Base-by-base conservation (phyloP, 2,797 vertebrate genomes). In the Macroramphosus scolopax region DNA sequence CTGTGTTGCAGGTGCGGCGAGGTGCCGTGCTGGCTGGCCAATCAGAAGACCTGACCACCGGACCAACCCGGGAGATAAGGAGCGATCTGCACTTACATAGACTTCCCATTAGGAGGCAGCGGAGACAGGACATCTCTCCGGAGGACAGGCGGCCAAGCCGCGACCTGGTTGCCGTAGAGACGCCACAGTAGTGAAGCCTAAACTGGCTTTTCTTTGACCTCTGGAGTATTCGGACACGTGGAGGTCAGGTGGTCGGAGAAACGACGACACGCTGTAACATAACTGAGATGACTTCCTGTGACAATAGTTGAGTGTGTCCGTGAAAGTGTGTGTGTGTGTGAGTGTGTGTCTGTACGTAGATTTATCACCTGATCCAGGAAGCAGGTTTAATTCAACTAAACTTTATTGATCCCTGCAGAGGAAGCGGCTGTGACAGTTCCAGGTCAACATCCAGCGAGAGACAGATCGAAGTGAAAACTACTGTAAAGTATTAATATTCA, bases 11-110 rank as follows among this genome's bases (percentile, higher is more conserved):
- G 81, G 72, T 82, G 81, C 47, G 83, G 75, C 0, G 78, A 78
- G 56, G 26, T 75, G 39, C 79, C 80, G n/a, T 82, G 72, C 61
- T 82, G 81, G 80, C 41, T 79, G 57, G 69, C 77, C 72, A 83
- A 78, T 75, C 72, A 78, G 59, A 81, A 61, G 53, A 79, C 78
- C 66, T 82, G 74, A 46, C 2, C n/a, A n/a, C n/a, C n/a, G n/a
- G n/a, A n/a, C n/a, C 20, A 22, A 22, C 82, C 25, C 0, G 31
- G 14, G 5, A 24, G 11, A 3, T 1, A 37, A 42, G 28, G 55
- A 17, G 15, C 29, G 28, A 32, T 5, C 15, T 51, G 59, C 72
- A 54, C 51, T 73, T 40, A 43, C 53, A 24, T 44, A 60, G 61
- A 55, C 37, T 58, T 54, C 31, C 65, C 36, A 38, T 16, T 36